phyloP scores from a whole-genome alignment of 2,797 vertebrate genomes.

The Coranthus polyacanthus region DNA sequence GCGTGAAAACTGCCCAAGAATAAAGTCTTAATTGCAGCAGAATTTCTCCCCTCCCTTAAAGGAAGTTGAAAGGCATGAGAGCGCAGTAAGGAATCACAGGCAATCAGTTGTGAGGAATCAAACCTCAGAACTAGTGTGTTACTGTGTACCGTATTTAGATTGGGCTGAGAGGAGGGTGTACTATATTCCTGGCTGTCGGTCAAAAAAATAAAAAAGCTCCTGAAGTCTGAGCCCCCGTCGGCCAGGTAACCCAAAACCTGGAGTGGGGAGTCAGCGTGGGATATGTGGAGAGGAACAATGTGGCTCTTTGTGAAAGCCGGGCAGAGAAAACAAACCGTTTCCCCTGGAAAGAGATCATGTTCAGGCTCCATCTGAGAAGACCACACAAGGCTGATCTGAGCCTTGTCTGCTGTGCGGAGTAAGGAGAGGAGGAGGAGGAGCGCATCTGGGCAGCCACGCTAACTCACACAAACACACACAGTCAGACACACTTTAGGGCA shows the following conservation, averaged over 20 bases:
- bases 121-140: slow-evolving; percentile 57
- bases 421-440: slow-evolving; percentile 50
- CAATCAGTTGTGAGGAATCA: slow-evolving; percentile 61
- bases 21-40: slow-evolving; percentile 52
- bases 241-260: slow-evolving; percentile 84
- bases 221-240: slow-evolving; percentile 80
- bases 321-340: slow-evolving; percentile 85
- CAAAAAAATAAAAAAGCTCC: slow-evolving; percentile 73
- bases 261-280: slow-evolving; percentile 82
- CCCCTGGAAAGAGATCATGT: slow-evolving; percentile 86
- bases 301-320: slow-evolving; percentile 83
- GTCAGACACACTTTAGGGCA: slow-evolving; percentile 53
- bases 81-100: slow-evolving; percentile 56
- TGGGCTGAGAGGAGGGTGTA: slow-evolving; percentile 62
- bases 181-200: slow-evolving; percentile 78
- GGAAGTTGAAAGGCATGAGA: slow-evolving; percentile 25
- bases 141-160: slow-evolving; percentile 69
- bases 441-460: slow-evolving; percentile 67
- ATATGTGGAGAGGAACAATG: slow-evolving; percentile 83
- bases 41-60: slow-evolving; percentile 50
- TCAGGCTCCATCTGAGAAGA: slow-evolving; percentile 83
- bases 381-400: slow-evolving; percentile 85
- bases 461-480: slow-evolving; percentile 42
- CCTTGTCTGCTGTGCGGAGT: slow-evolving; percentile 73
- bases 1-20: slow-evolving; percentile 37